Percentiles rank a stretch among this genome's conserved stretches.
Evolutionary conservation across 1,140 invertebrate genomes (phyloP).

Genomic region (Aphelenchoides fujianensis): DNA sequence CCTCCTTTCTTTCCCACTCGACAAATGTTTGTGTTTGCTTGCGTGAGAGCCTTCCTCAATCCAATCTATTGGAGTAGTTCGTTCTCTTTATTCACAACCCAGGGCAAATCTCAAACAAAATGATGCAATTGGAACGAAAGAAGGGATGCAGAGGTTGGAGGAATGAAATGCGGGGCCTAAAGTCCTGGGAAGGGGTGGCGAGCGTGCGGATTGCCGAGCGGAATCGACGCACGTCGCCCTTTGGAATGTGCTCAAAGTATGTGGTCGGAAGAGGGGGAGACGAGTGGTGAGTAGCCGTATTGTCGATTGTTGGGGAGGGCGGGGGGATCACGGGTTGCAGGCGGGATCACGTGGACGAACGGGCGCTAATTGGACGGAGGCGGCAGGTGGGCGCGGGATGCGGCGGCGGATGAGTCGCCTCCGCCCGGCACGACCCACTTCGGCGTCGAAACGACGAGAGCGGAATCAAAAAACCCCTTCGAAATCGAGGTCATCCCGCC

Average conservation of each 20-base stretch:
- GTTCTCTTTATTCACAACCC: neutral
- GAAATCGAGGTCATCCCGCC: neutral
- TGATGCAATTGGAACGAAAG: too few relatives aligned
- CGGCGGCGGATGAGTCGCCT: neutral
- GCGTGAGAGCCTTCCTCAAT: too few relatives aligned
- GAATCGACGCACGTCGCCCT: neutral
- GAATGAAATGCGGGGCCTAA: neutral
- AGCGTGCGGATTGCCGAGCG: neutral
- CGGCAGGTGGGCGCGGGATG: too few relatives aligned
- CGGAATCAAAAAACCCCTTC: neutral
- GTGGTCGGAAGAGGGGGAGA: too few relatives aligned
- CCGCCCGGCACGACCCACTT: neutral
- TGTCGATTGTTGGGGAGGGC: neutral
- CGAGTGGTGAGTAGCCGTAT: neutral
- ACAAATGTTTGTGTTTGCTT: too few relatives aligned
- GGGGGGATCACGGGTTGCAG: neutral
- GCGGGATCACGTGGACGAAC: neutral
- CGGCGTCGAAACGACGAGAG: neutral
- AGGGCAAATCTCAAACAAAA: neutral
- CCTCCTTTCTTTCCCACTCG: too few relatives aligned
- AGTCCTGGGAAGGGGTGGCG: neutral
- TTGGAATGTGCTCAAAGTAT: constrained; percentile 3
- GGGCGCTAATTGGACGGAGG: neutral
- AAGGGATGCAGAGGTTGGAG: too few relatives aligned
- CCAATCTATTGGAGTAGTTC: neutral